These are phyloP conservation scores for Nomada ferruginata DNA, from an alignment of 2,888 invertebrate species.

Conservation along the genomic window DNA sequence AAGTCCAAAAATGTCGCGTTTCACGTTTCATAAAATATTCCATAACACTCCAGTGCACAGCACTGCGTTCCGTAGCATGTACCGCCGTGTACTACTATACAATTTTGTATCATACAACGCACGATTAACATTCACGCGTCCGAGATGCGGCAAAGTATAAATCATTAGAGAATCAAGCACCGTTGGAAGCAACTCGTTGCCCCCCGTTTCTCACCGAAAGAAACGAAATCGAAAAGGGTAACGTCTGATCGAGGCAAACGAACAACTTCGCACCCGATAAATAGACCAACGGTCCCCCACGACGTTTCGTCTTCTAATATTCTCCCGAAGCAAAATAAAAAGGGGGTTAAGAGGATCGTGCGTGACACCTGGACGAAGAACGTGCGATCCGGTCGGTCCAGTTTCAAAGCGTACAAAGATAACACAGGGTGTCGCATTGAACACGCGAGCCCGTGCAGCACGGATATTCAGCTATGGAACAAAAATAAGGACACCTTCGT, in stretches of 20 bases:
- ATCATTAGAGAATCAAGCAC: conserved; percentile 1
- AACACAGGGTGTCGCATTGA: conserved; percentile 34
- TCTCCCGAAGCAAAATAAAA: conserved; percentile 50
- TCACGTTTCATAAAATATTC: too few relatives aligned
- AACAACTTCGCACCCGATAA: conserved; percentile 41
- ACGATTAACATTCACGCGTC: conserved; percentile 15
- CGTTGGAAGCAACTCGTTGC: conserved; percentile 6
- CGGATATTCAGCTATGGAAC: conserved; percentile 23
- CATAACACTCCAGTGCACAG: too few relatives aligned
- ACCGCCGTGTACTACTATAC: neutral
- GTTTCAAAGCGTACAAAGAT: conserved; percentile 49
- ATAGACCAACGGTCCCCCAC: conserved; percentile 36
- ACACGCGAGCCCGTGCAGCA: neutral
- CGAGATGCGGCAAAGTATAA: conserved; percentile 14
- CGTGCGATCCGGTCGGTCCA: conserved; percentile 57
- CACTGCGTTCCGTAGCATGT: too few relatives aligned
- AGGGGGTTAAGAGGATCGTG: conserved; percentile 40
- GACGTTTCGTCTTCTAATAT: conserved; percentile 34
- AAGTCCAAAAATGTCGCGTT: too few relatives aligned
- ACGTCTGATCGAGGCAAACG: conserved; percentile 30
- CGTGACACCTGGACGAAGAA: conserved; percentile 53
- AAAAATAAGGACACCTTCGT: conserved; percentile 51
- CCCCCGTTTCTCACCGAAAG: conserved; percentile 16
- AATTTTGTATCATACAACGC: neutral
- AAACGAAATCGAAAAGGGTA: conserved; percentile 31